Conservation (phyloP, 1,140 invertebrate genomes). For the Drosophila navojoa region DNA sequence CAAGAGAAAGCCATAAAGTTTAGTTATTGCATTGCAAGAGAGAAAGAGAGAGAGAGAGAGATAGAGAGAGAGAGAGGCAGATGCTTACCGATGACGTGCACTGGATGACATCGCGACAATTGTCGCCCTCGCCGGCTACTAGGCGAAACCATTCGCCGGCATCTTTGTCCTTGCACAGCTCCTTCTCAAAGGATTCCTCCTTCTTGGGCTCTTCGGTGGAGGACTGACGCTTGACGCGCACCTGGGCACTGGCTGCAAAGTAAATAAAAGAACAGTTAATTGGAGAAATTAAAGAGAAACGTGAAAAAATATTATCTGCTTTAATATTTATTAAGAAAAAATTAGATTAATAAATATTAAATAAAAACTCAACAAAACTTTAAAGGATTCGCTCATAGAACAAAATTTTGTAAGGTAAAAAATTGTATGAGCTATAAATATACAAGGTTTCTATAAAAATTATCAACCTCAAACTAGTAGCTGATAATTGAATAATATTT, state of each 20-base stretch:
- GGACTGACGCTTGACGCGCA: constrained; percentile 86
- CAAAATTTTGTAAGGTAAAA: no score
- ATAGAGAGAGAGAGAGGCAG: not conserved
- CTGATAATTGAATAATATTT: no score
- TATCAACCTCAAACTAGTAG: no score
- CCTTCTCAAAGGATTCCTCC: constrained; percentile 93
- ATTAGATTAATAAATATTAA: no score
- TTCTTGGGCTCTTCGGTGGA: constrained; percentile 88
- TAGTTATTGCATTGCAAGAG: not conserved
- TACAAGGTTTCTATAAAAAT: no score
- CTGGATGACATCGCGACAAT: constrained; percentile 97
- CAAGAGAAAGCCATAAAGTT: not conserved
- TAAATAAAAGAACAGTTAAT: constrained; percentile 36
- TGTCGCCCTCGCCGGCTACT: constrained; percentile 94
- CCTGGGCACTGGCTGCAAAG: constrained; percentile 79
- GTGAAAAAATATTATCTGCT: no score
- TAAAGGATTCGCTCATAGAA: no score
- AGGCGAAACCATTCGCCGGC: constrained; percentile 98
- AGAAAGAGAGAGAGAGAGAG: not conserved
- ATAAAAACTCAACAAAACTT: no score
- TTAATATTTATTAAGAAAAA: no score
- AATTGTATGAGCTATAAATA: no score
- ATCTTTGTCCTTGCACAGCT: constrained; percentile 96
- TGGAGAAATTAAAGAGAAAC: not conserved
- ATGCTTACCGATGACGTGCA: constrained; percentile 94